Conservation (phyloP, 2,113 vertebrate genomes). For the Camelus dromedarius region DNA sequence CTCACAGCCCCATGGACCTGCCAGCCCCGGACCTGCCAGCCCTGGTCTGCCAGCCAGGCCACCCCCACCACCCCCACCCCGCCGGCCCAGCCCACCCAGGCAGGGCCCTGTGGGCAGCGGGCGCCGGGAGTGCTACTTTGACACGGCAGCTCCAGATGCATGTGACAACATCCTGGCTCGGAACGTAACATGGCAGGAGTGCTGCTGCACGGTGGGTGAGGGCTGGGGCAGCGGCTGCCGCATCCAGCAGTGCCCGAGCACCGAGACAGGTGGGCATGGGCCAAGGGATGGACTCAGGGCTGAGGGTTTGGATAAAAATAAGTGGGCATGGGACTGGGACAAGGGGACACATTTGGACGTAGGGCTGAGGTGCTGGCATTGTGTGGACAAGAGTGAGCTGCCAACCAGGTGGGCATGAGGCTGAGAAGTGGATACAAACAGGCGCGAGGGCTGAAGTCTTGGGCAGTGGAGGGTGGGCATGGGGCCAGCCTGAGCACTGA, state of each 20-base stretch:
- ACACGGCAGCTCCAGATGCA: constrained; percentile 83
- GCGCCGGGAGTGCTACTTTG: constrained; percentile 91
- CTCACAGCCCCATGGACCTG: constrained; percentile 55
- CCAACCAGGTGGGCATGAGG: neutral
- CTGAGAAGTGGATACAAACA: neutral
- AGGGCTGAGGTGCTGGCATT: neutral
- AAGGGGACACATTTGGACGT: neutral
- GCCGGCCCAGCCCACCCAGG: constrained; percentile 60
- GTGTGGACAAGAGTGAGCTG: neutral
- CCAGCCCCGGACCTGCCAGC: neutral
- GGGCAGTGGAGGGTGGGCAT: neutral
- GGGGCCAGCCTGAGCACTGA: neutral
- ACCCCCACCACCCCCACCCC: constrained; percentile 2
- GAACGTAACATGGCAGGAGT: constrained; percentile 92
- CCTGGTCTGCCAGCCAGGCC: constrained; percentile 13
- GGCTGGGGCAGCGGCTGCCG: constrained; percentile 92
- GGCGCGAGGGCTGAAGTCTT: neutral
- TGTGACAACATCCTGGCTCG: constrained; percentile 89
- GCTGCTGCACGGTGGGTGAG: constrained; percentile 93
- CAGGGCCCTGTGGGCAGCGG: constrained; percentile 76
- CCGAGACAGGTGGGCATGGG: constrained; percentile 82
- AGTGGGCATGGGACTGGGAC: neutral
- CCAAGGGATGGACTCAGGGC: neutral
- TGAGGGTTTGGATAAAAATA: neutral
- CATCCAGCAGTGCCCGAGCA: constrained; percentile 88